Evolutionary conservation across 2,113 vertebrate genomes (phyloP), one percentile per base, ranked within the genome.

Genomic region (Protobothrops mucrosquamatus): DNA sequence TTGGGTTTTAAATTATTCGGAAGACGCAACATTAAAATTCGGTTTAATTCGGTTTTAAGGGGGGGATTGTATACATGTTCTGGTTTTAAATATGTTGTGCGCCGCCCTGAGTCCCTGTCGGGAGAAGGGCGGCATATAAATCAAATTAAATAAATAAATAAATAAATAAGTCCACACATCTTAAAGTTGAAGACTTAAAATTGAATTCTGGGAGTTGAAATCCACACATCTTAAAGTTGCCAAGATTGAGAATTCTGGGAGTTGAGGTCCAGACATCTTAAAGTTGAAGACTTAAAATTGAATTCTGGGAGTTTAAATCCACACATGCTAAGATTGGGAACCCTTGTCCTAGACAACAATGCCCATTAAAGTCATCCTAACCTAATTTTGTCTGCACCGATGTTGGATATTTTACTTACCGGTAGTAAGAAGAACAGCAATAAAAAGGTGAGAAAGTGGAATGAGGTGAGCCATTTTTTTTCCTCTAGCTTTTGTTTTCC

Each of bases 331-430:
- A 29, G 11, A 29, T 64, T 64, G 61, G 61, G 61, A 14, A 64
- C 11, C 59, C 26, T 11, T 29, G 61, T n/a, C 10, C 26, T 92
- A 93, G 96, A 96, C 92, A 14, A 97, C 97, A 92, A 93, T 89
- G 95, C 92, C 97, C 96, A 96, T 97, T 93, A 96, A 98, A 96
- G 96, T 97, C 96, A 94, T 91, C 94, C 85, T 89, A 93, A 96
- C 93, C 96, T 96, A 95, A 94, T 96, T 96, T 96, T 95, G 91
- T 93, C 92, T 12, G n/a, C 95, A 92, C 96, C 95, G 95, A 95
- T 95, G 93, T 93, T 93, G 89, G 51, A 54, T 51, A 46, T 92
- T 92, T 97, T 97, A 97, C 96, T 96, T 97, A 43, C 39, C 39
- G 39, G n/a, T 43, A 96, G 97, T 94, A 96, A 95, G 94, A 96